A percentile compares a stretch with the other conserved stretches of the same genome.
Evolutionary conservation across 2,797 vertebrate species (phyloP).

Genomic region (Pseudotriccus pelzelni): DNA sequence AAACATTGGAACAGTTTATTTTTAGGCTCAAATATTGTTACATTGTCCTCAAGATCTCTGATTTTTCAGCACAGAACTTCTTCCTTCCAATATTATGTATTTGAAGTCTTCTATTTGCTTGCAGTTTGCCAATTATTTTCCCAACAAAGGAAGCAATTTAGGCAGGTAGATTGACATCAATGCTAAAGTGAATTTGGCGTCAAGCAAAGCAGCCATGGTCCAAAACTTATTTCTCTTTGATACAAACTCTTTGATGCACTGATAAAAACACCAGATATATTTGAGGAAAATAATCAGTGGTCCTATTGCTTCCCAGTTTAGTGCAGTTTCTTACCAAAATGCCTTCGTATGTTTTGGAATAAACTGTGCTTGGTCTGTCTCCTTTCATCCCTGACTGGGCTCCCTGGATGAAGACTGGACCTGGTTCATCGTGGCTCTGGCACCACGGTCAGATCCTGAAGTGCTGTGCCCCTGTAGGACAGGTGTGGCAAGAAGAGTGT

Average conservation of each 20-base stretch:
- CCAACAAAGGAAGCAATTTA: neutral
- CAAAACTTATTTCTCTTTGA: neutral
- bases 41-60: neutral
- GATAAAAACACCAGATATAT: neutral
- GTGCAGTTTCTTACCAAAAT: neutral
- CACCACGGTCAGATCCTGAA: neutral
- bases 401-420: neutral
- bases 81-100: neutral
- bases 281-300: neutral
- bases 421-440: neutral
- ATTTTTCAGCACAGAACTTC: neutral
- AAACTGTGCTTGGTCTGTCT: neutral
- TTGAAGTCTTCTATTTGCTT: neutral
- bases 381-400: neutral
- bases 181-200: neutral
- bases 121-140: neutral
- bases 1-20: neutral
- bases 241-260: neutral
- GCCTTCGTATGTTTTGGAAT: neutral
- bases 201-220: neutral
- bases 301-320: neutral
- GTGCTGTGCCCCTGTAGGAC: neutral
- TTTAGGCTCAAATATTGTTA: neutral
- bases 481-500: neutral
- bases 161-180: accelerated